phyloP scores from a whole-genome alignment of 2,113 vertebrate genomes.

The Orycteropus afer region DNA sequence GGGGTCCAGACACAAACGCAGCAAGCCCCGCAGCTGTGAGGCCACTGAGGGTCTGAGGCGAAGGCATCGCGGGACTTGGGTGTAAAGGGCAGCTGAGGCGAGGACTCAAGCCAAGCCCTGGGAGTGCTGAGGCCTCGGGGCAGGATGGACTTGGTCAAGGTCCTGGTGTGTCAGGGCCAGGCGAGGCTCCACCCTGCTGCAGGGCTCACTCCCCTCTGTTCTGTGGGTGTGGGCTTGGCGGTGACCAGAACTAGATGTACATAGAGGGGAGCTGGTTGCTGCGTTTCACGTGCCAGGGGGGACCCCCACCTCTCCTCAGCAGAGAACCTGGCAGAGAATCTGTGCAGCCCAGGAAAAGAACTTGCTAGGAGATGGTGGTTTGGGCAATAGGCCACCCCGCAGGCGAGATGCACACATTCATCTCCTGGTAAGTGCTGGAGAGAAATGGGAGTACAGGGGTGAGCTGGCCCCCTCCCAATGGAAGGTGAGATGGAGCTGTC shows the following conservation, averaged over 20 bases:
- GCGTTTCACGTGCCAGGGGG: no score
- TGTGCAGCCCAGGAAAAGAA: no score
- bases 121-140: background rate
- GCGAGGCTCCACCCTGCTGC: background rate
- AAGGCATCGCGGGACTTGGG: no score
- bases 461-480: slow-evolving; percentile 47
- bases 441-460: background rate
- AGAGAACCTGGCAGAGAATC: no score
- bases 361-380: no score
- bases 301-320: no score
- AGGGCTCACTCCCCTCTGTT: background rate
- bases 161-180: background rate
- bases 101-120: no score
- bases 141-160: background rate
- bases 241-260: background rate
- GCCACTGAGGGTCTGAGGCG: no score
- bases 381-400: no score
- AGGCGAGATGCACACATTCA: background rate
- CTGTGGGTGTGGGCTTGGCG: background rate
- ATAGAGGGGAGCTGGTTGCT: no score
- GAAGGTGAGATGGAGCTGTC: slow-evolving; percentile 69
- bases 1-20: background rate
- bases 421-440: slow-evolving; percentile 15
- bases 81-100: no score
- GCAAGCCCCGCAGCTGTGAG: background rate